These are phyloP conservation scores for Synaphobranchus kaupii DNA, from an alignment of 2,797 vertebrate genomes.

Conservation along the genomic window DNA sequence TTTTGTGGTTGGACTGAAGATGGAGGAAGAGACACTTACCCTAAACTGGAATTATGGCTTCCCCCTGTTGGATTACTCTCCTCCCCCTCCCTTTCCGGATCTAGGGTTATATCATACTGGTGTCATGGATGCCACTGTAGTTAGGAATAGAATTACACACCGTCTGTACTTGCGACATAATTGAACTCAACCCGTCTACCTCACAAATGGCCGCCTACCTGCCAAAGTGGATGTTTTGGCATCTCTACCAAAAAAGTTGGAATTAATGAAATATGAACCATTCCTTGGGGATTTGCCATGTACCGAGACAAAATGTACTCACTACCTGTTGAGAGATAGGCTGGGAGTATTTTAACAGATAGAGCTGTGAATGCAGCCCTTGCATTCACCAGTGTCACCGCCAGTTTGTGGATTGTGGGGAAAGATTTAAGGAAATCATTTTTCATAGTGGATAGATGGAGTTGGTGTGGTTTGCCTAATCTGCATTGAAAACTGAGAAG, in stretches of 20 bases:
- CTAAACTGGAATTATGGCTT: constrained; percentile 64
- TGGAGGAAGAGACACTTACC: constrained; percentile 54
- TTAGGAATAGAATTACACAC: constrained; percentile 27
- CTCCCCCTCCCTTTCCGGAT: constrained; percentile 61
- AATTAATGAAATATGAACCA: constrained; percentile 12
- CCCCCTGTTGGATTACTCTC: constrained; percentile 68
- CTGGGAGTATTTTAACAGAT: constrained; percentile 26
- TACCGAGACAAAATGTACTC: neutral
- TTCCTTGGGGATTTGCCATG: constrained; percentile 3
- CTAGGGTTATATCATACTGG: constrained; percentile 54
- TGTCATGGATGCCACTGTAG: constrained; percentile 35
- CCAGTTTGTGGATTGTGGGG: constrained; percentile 26
- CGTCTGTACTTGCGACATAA: neutral
- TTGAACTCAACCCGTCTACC: constrained; percentile 7
- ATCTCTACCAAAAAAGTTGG: constrained; percentile 17
- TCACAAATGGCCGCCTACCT: neutral
- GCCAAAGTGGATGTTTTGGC: neutral
- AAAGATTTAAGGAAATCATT: constrained; percentile 6
- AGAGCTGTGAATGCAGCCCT: neutral
- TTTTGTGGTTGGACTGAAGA: constrained; percentile 64
- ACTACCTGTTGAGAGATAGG: neutral
- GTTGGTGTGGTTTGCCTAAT: constrained; percentile 1
- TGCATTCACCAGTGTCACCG: neutral
- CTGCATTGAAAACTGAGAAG: neutral
- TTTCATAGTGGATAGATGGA: constrained; percentile 5